Evolutionary conservation across 2,888 invertebrate genomes (phyloP).

Genomic region (Acrobasis repandana): DNA sequence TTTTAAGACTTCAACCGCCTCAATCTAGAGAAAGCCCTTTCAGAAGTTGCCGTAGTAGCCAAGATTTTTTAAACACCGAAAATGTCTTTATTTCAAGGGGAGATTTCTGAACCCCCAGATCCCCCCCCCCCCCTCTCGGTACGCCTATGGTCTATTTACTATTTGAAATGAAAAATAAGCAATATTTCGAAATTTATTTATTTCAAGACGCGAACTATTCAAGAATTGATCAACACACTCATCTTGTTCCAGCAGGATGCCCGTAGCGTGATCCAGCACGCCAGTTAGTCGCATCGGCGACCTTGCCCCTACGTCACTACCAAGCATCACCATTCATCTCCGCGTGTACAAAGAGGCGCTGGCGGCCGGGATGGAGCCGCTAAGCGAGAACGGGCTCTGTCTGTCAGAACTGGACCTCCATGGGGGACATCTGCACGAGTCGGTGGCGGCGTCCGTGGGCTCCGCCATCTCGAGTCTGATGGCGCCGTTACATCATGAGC

Average conservation of each 20-base stretch:
- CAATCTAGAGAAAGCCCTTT: too few species aligned
- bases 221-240: background rate
- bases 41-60: too few species aligned
- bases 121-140: too few species aligned
- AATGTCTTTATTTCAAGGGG: too few species aligned
- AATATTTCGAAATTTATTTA: too few species aligned
- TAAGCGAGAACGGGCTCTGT: conserved; percentile 87
- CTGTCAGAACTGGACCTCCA: conserved; percentile 87
- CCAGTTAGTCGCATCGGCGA: conserved; percentile 38
- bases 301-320: conserved; percentile 40
- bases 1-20: too few species aligned
- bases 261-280: background rate
- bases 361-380: conserved; percentile 87
- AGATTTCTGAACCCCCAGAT: too few species aligned
- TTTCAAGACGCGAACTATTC: too few species aligned
- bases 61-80: too few species aligned
- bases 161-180: too few species aligned
- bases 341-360: conserved; percentile 83
- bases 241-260: conserved; percentile 7
- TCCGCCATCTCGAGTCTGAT: conserved; percentile 81
- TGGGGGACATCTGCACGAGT: conserved; percentile 77
- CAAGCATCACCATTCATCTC: conserved; percentile 79
- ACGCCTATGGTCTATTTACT: too few species aligned
- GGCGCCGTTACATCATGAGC: conserved; percentile 80
- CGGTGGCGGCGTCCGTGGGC: conserved; percentile 78